These are phyloP conservation scores for Mormyrus iriodes DNA, from an alignment of 2,113 vertebrate species.

Conservation along the genomic window DNA sequence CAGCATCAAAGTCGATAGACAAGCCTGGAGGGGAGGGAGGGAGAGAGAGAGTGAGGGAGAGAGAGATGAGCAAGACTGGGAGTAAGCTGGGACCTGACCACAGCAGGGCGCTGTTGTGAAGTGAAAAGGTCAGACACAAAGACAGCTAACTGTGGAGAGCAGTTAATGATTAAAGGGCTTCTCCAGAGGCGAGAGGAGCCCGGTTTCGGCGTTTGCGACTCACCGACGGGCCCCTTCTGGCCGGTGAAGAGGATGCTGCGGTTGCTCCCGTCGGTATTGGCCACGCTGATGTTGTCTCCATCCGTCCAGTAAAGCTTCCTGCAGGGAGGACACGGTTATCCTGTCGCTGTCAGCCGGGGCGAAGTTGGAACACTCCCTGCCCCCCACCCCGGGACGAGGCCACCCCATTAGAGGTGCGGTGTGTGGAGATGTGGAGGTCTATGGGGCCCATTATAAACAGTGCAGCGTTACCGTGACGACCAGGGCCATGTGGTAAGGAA, in stretches of 20 bases:
- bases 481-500: not conserved
- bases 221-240: slow-evolving; percentile 90
- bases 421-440: not conserved
- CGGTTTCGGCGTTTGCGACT: slow-evolving; percentile 26
- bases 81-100: not conserved
- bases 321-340: slow-evolving; percentile 8
- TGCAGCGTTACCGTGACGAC: not conserved
- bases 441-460: not conserved
- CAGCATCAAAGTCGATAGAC: slow-evolving; percentile 81
- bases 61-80: not conserved
- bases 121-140: not conserved
- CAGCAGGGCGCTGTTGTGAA: not conserved
- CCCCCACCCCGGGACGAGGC: not conserved
- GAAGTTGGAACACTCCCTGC: not conserved
- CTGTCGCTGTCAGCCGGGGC: not conserved
- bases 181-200: not conserved
- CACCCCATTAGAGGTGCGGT: not conserved
- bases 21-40: slow-evolving; percentile 59
- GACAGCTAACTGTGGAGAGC: not conserved
- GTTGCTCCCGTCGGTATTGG: slow-evolving; percentile 90
- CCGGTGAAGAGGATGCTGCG: slow-evolving; percentile 76
- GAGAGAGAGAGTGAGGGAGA: not conserved
- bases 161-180: not conserved
- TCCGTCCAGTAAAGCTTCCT: slow-evolving; percentile 98
- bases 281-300: slow-evolving; percentile 89